Base-by-base conservation (phyloP, 2,113 vertebrate species). In the Felis catus region DNA sequence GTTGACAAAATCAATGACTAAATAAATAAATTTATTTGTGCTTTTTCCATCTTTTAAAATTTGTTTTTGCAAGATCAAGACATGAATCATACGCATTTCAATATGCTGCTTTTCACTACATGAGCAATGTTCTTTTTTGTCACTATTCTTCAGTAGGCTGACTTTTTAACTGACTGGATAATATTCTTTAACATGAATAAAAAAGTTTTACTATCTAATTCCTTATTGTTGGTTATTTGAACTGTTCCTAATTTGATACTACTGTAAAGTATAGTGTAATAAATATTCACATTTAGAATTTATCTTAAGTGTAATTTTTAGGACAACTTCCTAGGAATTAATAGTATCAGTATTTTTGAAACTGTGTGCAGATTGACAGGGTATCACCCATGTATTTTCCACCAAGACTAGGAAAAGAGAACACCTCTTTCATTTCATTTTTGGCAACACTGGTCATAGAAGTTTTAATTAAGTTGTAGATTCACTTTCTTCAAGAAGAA, bases 381-480 rank as follows among this genome's bases (percentile, higher is more conserved):
- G 63, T 78, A 83, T 53, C 61, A 79, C 70, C 23, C 41, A 78
- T 58, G 41, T 76, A 68, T 68, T 80, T 95, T 81, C 13, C 13
- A 39, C 61, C 9, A 88, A 39, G 31, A 89, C 8, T 41, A 76
- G 41, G 68, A 16, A 94, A 81, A 58, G 36, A 95, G 36, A 91
- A 41, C 71, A 58, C n/a, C 45, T 74, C 3, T 70, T 91, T 93
- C 16, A 95, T 51, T 94, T 80, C 48, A 58, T 66, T 76, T 88
- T 36, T 71, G 61, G 23, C 31, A 86, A 65, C 18, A 78, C 0
- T 36, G 1, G 4, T 53, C n/a, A 2, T 39, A 65, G 9, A 85
- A 48, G n/a, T 81, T 95, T 89, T 81, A 63, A 87, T 55, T 85
- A 81, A 68, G 55, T 16, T 89, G 7, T 11, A 93, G 89, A 92